Conservation (phyloP, 2,888 invertebrate genomes). For the Scelioninae gen. 1 region DNA sequence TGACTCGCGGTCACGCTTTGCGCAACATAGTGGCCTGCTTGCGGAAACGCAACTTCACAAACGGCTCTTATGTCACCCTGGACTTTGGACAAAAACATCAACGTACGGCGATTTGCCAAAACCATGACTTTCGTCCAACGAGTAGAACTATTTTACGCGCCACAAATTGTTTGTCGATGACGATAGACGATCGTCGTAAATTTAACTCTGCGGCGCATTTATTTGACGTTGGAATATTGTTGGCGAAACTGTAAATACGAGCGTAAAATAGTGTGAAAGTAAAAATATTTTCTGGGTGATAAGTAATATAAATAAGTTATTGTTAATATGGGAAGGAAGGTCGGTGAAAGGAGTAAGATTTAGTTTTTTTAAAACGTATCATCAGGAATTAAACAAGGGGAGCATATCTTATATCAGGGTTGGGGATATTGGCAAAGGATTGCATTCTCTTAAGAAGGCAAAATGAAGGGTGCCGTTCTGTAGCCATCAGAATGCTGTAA, state of each 20-base stretch:
- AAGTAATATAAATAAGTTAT: conserved; percentile 1
- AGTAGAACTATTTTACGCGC: conserved; percentile 12
- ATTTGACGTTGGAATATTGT: neutral
- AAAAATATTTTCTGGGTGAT: neutral
- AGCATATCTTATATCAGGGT: conserved; percentile 9
- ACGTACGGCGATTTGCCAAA: conserved; percentile 54
- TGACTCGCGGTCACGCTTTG: conserved; percentile 81
- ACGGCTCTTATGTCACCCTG: conserved; percentile 75
- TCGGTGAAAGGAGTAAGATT: neutral
- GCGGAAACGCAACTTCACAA: conserved; percentile 73
- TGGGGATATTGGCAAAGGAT: conserved; percentile 45
- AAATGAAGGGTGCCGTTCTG: conserved; percentile 42
- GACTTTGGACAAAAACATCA: conserved; percentile 31
- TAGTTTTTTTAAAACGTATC: neutral
- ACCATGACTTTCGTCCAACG: conserved; percentile 22
- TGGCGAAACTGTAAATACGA: neutral
- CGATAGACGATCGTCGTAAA: conserved; percentile 38
- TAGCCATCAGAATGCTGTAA: conserved; percentile 50
- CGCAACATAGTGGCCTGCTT: conserved; percentile 74
- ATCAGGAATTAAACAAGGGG: neutral
- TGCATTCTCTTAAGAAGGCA: conserved; percentile 53
- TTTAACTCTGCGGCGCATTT: conserved; percentile 20
- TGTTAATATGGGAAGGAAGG: neutral
- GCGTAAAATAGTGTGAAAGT: neutral
- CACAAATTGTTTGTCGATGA: conserved; percentile 54